phyloP scores from a whole-genome alignment of 2,888 invertebrate genomes.

The Eurois occulta region DNA sequence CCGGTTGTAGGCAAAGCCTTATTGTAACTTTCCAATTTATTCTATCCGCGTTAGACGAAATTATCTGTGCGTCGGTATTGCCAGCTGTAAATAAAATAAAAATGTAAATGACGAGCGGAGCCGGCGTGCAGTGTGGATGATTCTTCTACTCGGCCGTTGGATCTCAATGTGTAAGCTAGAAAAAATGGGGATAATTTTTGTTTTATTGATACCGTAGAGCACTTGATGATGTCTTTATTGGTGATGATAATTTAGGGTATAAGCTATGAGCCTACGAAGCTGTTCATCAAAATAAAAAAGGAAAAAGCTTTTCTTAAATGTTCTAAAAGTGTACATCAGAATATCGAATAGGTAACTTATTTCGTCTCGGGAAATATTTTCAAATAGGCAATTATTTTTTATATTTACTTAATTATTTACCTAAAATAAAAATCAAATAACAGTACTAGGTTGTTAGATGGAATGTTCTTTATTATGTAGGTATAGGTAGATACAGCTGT shows the following conservation, averaged over 20 bases:
- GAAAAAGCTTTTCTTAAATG: neutral
- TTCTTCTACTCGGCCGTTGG: constrained; percentile 64
- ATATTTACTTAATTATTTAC: too few species aligned
- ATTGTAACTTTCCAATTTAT: constrained; percentile 69
- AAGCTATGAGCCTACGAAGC: neutral
- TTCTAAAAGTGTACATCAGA: too few species aligned
- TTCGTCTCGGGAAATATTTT: too few species aligned
- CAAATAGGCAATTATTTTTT: too few species aligned
- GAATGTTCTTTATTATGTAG: neutral
- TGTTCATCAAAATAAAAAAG: neutral
- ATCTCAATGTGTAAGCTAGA: constrained; percentile 55
- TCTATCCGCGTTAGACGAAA: constrained; percentile 66
- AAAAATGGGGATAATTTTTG: neutral
- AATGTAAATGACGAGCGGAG: constrained; percentile 72
- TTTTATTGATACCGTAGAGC: neutral
- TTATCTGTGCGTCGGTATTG: constrained; percentile 69
- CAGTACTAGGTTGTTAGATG: neutral
- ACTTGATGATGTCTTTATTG: neutral
- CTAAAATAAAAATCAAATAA: neutral
- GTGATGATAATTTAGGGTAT: neutral
- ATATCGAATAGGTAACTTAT: too few species aligned
- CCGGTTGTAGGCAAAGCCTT: constrained; percentile 57
- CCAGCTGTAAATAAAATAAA: constrained; percentile 76
- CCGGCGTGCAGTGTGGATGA: constrained; percentile 65
- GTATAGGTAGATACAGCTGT: too few species aligned